Evolutionary conservation across 2,888 invertebrate species (phyloP).

Genomic region (Polydesmus complanatus): DNA sequence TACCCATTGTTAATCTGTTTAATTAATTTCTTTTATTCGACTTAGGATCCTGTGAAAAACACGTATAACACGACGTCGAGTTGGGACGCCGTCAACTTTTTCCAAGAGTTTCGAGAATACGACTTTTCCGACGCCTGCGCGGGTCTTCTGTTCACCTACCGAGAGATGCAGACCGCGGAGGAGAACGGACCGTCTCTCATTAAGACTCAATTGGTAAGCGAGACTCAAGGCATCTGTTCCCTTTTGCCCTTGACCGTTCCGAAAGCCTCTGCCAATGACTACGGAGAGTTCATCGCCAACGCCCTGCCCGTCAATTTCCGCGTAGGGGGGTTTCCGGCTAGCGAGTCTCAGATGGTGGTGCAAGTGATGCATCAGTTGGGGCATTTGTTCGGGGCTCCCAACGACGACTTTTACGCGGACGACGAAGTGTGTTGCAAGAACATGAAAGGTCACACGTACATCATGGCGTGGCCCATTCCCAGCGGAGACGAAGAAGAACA

Average conservation of each 20-base stretch:
- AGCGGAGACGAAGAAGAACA: neutral
- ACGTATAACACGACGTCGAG: neutral
- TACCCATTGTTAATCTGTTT: too few relatives aligned
- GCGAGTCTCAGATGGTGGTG: neutral
- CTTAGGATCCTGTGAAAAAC: neutral
- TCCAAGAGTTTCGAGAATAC: neutral
- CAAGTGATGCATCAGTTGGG: constrained; percentile 1
- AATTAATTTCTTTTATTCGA: too few relatives aligned
- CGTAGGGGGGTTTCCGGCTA: neutral
- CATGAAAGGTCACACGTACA: neutral
- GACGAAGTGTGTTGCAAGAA: neutral
- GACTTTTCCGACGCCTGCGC: neutral
- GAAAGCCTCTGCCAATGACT: neutral
- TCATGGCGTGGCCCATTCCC: neutral
- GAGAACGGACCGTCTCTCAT: neutral
- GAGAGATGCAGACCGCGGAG: neutral
- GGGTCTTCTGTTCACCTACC: constrained; percentile 5
- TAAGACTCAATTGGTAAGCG: neutral
- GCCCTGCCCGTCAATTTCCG: constrained; percentile 8
- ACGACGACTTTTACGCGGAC: neutral
- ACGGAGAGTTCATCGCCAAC: neutral
- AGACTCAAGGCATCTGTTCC: constrained; percentile 1
- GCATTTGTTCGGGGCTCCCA: neutral
- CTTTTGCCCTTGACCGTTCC: neutral
- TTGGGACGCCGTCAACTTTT: neutral